These are phyloP conservation scores for Brachyalestes nurse DNA, from an alignment of 2,797 vertebrate species.

Conservation along the genomic window DNA sequence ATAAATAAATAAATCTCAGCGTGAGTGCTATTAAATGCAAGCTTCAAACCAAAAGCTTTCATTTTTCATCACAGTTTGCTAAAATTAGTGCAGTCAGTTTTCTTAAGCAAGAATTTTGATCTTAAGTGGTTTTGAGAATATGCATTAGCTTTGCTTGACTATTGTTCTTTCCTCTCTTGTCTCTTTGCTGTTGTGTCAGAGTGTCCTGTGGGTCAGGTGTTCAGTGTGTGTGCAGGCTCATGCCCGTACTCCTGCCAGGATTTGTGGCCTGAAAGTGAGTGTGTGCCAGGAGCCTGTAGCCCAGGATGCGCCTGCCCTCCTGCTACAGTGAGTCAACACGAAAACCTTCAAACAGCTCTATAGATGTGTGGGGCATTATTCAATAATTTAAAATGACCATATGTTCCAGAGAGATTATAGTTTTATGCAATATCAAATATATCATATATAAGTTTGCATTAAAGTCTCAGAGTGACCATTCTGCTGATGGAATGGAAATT, in stretches of 20 bases:
- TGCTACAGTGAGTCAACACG: constrained; percentile 74
- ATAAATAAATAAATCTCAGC: constrained; percentile 12
- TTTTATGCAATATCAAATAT: not conserved
- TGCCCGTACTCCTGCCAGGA: constrained; percentile 85
- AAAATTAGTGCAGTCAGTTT: not conserved
- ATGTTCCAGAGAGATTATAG: not conserved
- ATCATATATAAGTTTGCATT: not conserved
- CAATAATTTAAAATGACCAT: not conserved
- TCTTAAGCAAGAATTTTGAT: not conserved
- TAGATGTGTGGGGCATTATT: not conserved
- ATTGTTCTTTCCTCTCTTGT: not conserved
- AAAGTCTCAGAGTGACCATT: not conserved
- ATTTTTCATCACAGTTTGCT: not conserved
- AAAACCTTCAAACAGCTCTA: not conserved
- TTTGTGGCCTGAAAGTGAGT: constrained; percentile 78
- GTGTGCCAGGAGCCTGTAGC: constrained; percentile 77
- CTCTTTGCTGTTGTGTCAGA: constrained; percentile 66
- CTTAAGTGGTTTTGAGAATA: not conserved
- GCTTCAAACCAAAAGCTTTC: constrained; percentile 20
- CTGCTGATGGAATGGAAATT: no score
- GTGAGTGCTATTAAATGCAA: not conserved
- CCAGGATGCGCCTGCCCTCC: constrained; percentile 82
- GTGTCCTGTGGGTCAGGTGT: constrained; percentile 78
- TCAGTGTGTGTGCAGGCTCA: constrained; percentile 76
- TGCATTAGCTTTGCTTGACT: not conserved